Evolutionary conservation across 92 coral and sea anemone species (phyloP), one percentile per base, ranked within the genome.

Genomic region (Actinernus sp.): DNA sequence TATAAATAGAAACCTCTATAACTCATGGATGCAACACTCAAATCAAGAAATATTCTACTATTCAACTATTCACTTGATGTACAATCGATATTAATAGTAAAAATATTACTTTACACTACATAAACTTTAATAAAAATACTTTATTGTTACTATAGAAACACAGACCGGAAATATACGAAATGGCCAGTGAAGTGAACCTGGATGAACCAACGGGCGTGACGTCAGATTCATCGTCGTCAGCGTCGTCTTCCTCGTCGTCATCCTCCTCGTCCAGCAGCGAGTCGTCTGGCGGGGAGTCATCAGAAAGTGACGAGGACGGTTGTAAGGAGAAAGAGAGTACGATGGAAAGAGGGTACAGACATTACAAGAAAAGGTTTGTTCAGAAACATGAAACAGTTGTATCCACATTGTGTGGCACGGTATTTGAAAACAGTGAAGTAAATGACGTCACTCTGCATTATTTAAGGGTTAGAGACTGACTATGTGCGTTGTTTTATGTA

Each of bases 201-300:
- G 97, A 87, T 56, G 94, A 78, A 19, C 92, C 93, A 21, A 82
- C 98, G 53, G 98, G 92, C 7, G 93, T 94, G 23, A 88, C 91
- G 47, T 91, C 97, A 13, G 98, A 94, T 63, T 94, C 98, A 0
- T 94, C 98, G 12, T 94, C 98, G 12, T 89, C 98, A 0, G 87
- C 97, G 0, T 89, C 96, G 0, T 92, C 97, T 0, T 84, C 91
- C 22, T 91, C 98, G 0, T 75, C 88, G 4, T 93, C 98, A 7
- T 83, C 93, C 6, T 85, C 96, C 16, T 75, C 92, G 16, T 60
- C 48, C 34, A 63, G 58, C 0, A 85, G 92, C 64, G 87, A 88
- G 46, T 68, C 75, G 0, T 78, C 89, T 12, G 81, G 61, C 28
- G 68, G 76, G 7, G 97, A 90, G 47, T 69, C 92, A 26, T 81